Evolutionary conservation across 2,888 invertebrate genomes (phyloP), one percentile per base, ranked within the genome.

Genomic region (Dicyrtomina minuta): DNA sequence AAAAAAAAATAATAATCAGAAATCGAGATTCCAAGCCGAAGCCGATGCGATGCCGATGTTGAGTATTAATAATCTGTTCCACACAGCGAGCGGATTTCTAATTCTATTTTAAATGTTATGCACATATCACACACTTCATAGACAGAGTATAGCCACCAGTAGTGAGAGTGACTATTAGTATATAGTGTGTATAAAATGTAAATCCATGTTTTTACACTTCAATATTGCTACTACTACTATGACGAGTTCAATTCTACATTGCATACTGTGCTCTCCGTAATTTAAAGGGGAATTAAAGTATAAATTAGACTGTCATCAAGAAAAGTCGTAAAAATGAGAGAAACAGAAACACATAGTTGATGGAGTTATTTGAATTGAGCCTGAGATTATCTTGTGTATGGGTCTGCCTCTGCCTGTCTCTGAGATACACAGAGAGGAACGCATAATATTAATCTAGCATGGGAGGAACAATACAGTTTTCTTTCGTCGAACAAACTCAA

Each of bases 61-160:
- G 24, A 67, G 59, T 60, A 67, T 60, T 67, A 67, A 60, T 60
- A 49, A 67, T 67, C 60, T 41, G 67, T 67, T 67, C 60, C 67
- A 60, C 67, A 60, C 67, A 49, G 46, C 41, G 60, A 43, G 66
- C 26, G 66, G 56, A 66, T 66, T 66, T 56, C 55, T 66, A 56
- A 61, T n/a, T 46, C 46, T 4, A 17, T 33, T 33, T 46, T 46
- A 58, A 65, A 55, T 55, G 33, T 33, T 33, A 33, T 33, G 33
- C 33, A 33, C 33, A 58, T 10, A 26, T 24, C 33, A 33, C 33
- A 58, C 12, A 26, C 27, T 20, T 51, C 51, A 12, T 1, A 20
- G 2, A 10, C 13, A 13, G 20, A 22, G 17, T 13, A 27, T 6
- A 26, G 3, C 12, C 26, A 15, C 22, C 20, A 20, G 20, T 51